phyloP scores from a whole-genome alignment of 2,797 vertebrate species.

The Argya squamiceps region DNA sequence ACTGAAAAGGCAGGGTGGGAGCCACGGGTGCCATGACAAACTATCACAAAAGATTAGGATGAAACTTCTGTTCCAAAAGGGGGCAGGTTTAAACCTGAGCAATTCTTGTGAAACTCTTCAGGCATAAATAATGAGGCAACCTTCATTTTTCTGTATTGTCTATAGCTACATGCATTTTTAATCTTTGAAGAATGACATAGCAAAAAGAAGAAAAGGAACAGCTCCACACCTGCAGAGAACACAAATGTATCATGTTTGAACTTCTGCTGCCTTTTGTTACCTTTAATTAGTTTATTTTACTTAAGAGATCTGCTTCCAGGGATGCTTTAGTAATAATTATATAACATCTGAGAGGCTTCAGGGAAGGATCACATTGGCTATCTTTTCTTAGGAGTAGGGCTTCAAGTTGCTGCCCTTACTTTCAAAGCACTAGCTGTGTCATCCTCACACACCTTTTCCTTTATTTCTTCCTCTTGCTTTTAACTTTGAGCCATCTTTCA shows the following conservation, averaged over 20 bases:
- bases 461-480: neutral
- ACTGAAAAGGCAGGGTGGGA: neutral
- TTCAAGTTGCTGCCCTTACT: neutral
- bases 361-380: neutral
- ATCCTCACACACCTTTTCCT: neutral
- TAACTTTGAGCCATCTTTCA: neutral
- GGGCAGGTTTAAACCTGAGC: conserved; percentile 2
- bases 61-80: neutral
- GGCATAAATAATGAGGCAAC: neutral
- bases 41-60: neutral
- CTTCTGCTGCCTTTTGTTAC: neutral
- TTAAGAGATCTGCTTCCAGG: neutral
- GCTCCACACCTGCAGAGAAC: neutral
- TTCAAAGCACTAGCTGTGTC: neutral
- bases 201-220: neutral
- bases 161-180: neutral
- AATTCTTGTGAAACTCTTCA: conserved; percentile 20
- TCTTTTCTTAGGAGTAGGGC: neutral
- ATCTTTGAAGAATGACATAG: neutral
- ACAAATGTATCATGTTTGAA: neutral
- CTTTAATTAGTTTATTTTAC: neutral
- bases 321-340: neutral
- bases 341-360: neutral
- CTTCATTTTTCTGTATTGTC: neutral
- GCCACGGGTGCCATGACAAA: neutral